These are phyloP conservation scores for Turritopsis rubra DNA, from an alignment of 30 jellyfish, hydroid and myxozoan species.

Conservation along the genomic window DNA sequence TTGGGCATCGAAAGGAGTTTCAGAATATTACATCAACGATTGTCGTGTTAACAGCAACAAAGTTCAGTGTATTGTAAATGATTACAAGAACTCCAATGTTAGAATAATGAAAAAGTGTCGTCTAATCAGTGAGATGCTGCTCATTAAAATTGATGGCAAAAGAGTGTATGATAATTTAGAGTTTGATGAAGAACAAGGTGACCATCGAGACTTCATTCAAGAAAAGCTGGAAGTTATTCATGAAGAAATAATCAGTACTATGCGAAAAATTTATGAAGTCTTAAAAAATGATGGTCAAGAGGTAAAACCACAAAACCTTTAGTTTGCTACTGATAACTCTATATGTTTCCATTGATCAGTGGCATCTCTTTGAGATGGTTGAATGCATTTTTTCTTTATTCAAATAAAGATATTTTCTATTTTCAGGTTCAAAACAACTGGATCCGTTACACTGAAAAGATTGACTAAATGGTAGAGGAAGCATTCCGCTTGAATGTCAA, in stretches of 20 bases:
- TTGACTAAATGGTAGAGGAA: constrained; percentile 86
- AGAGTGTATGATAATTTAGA: constrained; percentile 84
- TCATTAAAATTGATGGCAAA: constrained; percentile 72
- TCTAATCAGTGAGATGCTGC: constrained; percentile 64
- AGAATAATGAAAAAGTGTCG: constrained; percentile 63
- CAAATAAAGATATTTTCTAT: background rate
- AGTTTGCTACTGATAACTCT: background rate
- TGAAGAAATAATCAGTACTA: constrained; percentile 46
- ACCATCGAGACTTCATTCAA: constrained; percentile 59
- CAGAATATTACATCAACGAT: constrained; percentile 85
- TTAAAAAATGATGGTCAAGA: constrained; percentile 78
- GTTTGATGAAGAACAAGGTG: constrained; percentile 87
- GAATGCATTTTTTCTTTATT: background rate
- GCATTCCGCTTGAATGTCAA: constrained; percentile 85
- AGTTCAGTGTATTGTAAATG: constrained; percentile 82
- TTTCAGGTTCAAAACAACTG: constrained; percentile 89
- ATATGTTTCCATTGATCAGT: background rate
- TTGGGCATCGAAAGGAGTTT: constrained; percentile 94
- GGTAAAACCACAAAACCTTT: constrained; percentile 45
- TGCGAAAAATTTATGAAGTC: constrained; percentile 74
- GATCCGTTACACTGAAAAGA: constrained; percentile 73
- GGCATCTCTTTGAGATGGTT: constrained; percentile 45
- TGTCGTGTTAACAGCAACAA: constrained; percentile 91
- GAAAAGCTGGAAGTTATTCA: constrained; percentile 48
- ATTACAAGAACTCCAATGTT: constrained; percentile 64